phyloP scores from a whole-genome alignment of 2,797 vertebrate species.

The Tenualosa thibaudeaui region DNA sequence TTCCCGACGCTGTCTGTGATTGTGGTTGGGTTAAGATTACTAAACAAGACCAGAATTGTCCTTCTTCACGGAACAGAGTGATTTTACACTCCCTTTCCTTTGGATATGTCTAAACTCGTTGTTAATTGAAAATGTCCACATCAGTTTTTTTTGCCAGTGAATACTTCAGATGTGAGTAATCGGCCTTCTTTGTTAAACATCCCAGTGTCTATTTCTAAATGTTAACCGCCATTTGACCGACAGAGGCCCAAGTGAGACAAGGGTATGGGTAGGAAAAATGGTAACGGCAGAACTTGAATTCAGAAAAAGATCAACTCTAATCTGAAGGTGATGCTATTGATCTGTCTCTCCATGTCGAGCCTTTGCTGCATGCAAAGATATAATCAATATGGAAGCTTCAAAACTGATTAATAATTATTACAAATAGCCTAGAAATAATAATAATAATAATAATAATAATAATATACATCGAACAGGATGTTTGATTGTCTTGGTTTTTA shows the following conservation, averaged over 20 bases:
- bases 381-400: not conserved
- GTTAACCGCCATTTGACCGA: not conserved
- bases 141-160: not conserved
- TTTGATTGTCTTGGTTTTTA: not conserved
- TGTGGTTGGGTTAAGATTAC: not conserved
- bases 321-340: not conserved
- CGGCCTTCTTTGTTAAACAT: not conserved
- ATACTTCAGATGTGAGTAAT: not conserved
- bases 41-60: not conserved
- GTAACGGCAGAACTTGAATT: not conserved
- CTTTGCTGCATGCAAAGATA: not conserved
- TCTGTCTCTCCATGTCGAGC: not conserved
- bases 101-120: not conserved
- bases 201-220: not conserved
- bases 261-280: not conserved
- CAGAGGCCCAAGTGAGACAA: not conserved
- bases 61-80: not conserved
- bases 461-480: not conserved
- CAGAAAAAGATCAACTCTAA: not conserved
- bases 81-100: not conserved
- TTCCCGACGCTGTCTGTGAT: too few relatives aligned
- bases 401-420: not conserved
- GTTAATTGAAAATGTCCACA: not conserved
- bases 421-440: not conserved
- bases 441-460: conserved; percentile 5